These are phyloP conservation scores for Drosophila sproati DNA, from an alignment of 1,140 invertebrate genomes.

Conservation along the genomic window DNA sequence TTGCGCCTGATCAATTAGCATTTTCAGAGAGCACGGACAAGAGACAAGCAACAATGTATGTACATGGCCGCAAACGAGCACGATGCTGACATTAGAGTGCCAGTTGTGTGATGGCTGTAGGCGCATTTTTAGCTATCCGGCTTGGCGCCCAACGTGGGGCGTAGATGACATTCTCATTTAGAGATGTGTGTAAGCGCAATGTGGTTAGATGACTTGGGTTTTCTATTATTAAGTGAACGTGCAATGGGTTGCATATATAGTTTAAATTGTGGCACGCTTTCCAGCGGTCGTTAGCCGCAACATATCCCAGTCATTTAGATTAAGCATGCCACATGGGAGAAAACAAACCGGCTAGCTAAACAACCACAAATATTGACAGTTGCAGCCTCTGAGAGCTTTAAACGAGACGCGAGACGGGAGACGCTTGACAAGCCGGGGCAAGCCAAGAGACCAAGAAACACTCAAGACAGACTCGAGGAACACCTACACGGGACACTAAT, in stretches of 20 bases:
- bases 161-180: conserved; percentile 52
- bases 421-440: conserved; percentile 1
- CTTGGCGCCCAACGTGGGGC: conserved; percentile 41
- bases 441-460: too few relatives aligned
- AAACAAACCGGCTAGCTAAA: conserved; percentile 22
- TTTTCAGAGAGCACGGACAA: conserved; percentile 45
- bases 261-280: not conserved
- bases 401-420: conserved; percentile 2
- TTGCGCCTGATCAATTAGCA: conserved; percentile 66
- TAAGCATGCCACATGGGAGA: conserved; percentile 17
- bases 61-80: conserved; percentile 60
- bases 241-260: not conserved
- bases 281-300: conserved; percentile 4
- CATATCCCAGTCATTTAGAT: conserved; percentile 35
- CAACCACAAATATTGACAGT: conserved; percentile 48
- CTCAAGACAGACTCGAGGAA: not conserved
- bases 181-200: not conserved
- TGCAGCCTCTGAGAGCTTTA: conserved; percentile 16
- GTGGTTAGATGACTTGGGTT: conserved; percentile 9
- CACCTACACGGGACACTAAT: conserved; percentile 42
- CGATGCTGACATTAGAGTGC: conserved; percentile 54
- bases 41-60: conserved; percentile 5
- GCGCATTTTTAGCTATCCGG: conserved; percentile 34
- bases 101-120: conserved; percentile 33
- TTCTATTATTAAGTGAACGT: not conserved